phyloP scores from a whole-genome alignment of 2,797 vertebrate genomes.

The Natrix natrix region DNA sequence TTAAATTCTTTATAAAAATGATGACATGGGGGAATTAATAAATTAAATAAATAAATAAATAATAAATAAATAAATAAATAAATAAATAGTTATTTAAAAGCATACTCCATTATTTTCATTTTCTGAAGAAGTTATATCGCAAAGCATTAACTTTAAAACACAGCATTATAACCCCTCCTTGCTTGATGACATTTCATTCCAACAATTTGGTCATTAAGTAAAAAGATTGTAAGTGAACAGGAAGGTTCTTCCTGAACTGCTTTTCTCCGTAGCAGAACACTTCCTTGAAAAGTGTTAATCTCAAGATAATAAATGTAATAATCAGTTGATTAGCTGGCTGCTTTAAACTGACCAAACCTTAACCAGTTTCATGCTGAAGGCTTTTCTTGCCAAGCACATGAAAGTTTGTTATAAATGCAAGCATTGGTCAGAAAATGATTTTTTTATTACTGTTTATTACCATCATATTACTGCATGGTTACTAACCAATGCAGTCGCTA shows the following conservation, averaged over 20 bases:
- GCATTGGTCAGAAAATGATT: not conserved
- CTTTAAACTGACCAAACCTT: not conserved
- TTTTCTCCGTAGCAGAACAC: not conserved
- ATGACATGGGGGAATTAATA: not conserved
- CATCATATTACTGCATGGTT: not conserved
- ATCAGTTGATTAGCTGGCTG: not conserved
- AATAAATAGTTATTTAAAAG: not conserved
- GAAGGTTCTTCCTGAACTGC: not conserved
- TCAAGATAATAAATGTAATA: not conserved
- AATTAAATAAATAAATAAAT: not conserved
- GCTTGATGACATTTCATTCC: not conserved
- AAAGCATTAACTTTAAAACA: not conserved
- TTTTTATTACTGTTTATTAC: not conserved
- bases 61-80: not conserved
- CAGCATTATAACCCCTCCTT: not conserved
- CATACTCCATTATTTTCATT: not conserved
- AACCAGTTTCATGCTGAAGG: not conserved
- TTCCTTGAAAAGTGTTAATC: not conserved
- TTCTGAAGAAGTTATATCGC: not conserved
- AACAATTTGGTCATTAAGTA: not conserved
- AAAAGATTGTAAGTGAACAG: not conserved
- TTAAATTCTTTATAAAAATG: not conserved
- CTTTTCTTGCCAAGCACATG: not conserved
- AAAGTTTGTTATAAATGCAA: not conserved
- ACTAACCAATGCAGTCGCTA: not conserved